Evolutionary conservation across 2,113 vertebrate species (phyloP).

Genomic region (Mustelus asterias): DNA sequence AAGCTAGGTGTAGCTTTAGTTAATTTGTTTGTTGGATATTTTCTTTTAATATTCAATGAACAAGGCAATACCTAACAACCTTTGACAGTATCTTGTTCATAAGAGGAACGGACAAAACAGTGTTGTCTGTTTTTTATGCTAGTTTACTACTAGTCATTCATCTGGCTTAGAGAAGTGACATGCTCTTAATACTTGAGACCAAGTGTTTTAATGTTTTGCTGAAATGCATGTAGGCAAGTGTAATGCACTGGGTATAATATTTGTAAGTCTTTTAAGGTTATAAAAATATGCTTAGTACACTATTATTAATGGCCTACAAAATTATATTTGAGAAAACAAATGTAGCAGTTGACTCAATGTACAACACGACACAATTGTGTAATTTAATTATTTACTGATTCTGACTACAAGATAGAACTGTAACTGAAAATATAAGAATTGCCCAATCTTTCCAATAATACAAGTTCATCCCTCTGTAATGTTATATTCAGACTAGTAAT

Average conservation of each 20-base stretch:
- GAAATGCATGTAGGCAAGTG: not conserved
- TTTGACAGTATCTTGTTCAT: not conserved
- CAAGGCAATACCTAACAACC: not conserved
- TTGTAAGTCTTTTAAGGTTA: not conserved
- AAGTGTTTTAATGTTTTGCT: not conserved
- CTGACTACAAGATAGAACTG: not conserved
- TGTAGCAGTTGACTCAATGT: not conserved
- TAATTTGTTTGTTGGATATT: not conserved
- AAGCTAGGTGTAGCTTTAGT: not conserved
- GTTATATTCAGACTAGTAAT: not conserved
- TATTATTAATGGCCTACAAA: not conserved
- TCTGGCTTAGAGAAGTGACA: not conserved
- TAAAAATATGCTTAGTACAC: not conserved
- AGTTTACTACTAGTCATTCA: not conserved
- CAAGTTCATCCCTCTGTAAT: not conserved
- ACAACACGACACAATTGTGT: not conserved
- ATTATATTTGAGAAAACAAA: not conserved
- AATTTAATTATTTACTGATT: not conserved
- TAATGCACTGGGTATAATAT: not conserved
- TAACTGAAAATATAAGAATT: not conserved
- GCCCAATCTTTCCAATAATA: not conserved
- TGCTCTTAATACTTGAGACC: not conserved
- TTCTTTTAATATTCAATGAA: not conserved
- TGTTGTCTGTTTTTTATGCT: not conserved
- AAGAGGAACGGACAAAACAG: not conserved